Conservation (phyloP, 2,113 vertebrate species). For the Sardina pilchardus region DNA sequence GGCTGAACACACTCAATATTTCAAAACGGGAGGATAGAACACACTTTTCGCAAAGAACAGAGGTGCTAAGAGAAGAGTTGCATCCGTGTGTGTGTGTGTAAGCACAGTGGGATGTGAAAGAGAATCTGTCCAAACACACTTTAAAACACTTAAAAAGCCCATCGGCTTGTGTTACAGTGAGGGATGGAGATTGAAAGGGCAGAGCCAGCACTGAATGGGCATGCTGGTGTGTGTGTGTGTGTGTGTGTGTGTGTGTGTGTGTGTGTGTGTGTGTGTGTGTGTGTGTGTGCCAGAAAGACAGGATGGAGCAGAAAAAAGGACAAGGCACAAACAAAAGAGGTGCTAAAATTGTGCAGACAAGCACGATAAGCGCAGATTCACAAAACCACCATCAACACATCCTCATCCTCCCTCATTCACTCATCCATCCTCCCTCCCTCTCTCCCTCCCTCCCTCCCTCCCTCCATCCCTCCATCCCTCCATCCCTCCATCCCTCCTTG, state of each 20-base stretch:
- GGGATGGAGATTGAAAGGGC: neutral
- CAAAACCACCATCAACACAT: neutral
- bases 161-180: neutral
- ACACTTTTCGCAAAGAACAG: neutral
- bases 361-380: neutral
- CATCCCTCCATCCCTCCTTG: neutral
- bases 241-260: neutral
- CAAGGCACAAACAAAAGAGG: too few species aligned
- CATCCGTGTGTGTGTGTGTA: neutral
- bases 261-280: neutral
- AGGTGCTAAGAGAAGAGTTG: neutral
- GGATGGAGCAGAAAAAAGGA: neutral
- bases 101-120: neutral
- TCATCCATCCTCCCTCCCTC: conserved; percentile 79
- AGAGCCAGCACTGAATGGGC: neutral
- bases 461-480: too few species aligned
- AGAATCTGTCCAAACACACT: neutral
- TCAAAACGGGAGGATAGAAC: neutral
- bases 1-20: neutral
- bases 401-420: neutral
- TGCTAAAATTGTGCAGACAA: neutral
- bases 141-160: neutral
- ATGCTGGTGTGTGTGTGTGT: neutral
- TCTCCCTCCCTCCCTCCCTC: conserved; percentile 39
- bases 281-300: neutral